Evolutionary conservation across 2,113 vertebrate species (phyloP).

Genomic region (Gavialis gangeticus): DNA sequence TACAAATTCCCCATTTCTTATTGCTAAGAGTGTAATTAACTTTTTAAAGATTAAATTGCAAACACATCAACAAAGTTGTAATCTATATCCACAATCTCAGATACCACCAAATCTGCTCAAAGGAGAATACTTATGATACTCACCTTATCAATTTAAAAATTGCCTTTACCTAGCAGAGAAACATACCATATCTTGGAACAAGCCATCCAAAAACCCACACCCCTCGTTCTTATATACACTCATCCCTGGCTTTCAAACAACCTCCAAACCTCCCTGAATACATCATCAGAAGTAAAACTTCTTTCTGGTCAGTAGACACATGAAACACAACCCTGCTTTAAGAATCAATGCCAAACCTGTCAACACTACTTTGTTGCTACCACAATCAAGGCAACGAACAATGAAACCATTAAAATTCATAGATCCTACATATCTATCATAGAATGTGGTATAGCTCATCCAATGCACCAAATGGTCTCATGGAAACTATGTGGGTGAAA

Average conservation of each 20-base stretch:
- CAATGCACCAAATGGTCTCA: not conserved
- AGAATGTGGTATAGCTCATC: not conserved
- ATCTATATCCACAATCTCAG: not conserved
- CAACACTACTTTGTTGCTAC: not conserved
- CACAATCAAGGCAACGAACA: not conserved
- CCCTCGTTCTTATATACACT: too few relatives aligned
- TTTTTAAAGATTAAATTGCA: not conserved
- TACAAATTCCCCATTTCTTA: not conserved
- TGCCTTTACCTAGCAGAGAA: not conserved
- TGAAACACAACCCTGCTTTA: not conserved
- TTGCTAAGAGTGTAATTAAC: not conserved
- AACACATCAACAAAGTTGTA: not conserved
- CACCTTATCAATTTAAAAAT: not conserved
- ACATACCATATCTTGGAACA: not conserved
- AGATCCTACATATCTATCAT: not conserved
- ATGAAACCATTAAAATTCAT: not conserved
- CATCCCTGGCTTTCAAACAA: not conserved
- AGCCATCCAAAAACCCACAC: not conserved
- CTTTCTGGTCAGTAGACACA: not conserved
- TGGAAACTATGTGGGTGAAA: not conserved
- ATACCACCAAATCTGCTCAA: not conserved
- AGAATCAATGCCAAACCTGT: not conserved
- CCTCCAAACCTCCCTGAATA: not conserved
- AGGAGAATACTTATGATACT: not conserved
- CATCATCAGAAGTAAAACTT: not conserved